These are phyloP conservation scores for Saturnia japonica DNA, from an alignment of 2,888 invertebrate genomes.

Conservation along the genomic window DNA sequence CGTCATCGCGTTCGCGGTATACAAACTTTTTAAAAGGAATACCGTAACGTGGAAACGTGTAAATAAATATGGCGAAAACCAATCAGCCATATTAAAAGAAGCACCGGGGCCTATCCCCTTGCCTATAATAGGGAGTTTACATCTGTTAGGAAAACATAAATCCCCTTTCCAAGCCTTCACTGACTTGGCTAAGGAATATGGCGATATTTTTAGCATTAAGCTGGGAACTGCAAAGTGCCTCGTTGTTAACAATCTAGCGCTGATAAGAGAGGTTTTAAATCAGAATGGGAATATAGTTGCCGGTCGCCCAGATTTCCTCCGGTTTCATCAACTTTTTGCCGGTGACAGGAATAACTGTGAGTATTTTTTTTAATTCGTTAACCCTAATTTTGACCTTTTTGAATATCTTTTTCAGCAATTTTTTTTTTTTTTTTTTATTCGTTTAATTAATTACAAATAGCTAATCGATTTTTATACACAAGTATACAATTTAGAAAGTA, in stretches of 20 bases:
- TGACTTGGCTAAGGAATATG: conserved; percentile 85
- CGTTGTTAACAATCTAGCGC: conserved; percentile 87
- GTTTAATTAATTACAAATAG: no score
- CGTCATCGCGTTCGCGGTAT: conserved; percentile 51
- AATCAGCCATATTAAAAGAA: conserved; percentile 49
- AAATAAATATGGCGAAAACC: conserved; percentile 49
- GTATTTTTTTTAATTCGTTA: conserved; percentile 65
- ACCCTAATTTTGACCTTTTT: neutral
- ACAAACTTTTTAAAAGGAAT: conserved; percentile 56
- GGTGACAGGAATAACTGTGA: conserved; percentile 94
- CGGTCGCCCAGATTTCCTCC: conserved; percentile 89
- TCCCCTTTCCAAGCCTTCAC: conserved; percentile 88
- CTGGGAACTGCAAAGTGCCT: conserved; percentile 87
- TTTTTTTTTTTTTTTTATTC: no score
- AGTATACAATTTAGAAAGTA: no score
- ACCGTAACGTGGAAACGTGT: conserved; percentile 46
- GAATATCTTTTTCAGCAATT: neutral
- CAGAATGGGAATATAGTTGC: conserved; percentile 91
- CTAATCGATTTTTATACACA: no score
- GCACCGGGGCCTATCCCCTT: conserved; percentile 85
- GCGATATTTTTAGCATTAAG: conserved; percentile 87
- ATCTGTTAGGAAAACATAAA: conserved; percentile 83
- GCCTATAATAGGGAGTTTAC: conserved; percentile 87
- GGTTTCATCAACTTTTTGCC: conserved; percentile 91
- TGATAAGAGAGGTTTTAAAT: conserved; percentile 89